Base-by-base conservation (phyloP, 2,797 vertebrate species). In the Epinephelus awoara region DNA sequence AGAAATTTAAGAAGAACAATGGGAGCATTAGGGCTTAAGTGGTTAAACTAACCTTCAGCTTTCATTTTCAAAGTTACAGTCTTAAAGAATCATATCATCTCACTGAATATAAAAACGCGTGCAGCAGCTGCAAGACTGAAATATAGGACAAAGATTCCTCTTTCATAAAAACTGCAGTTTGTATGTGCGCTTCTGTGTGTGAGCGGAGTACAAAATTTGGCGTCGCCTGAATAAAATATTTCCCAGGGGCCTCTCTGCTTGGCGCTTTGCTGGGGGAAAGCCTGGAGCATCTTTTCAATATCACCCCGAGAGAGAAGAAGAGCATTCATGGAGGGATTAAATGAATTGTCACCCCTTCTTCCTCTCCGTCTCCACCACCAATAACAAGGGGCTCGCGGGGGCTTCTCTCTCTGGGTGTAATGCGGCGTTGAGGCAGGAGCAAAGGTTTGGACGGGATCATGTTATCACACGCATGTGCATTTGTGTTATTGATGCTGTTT, bases 211-310 rank as follows among this genome's bases (percentile, higher is more conserved):
- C 68, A 90, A 87, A 92, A 92, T 89, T 92, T 93, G 86, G 88
- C 85, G 57, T 77, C 47, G 75, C 65, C 86, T 93, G 91, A 95
- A 94, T 94, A 94, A 93, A 93, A 93, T 91, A 95, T 92, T 88
- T 94, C 93, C 93, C 91, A 69, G 67, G 92, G 87, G 92, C 73
- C 63, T 86, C 79, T 77, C 69, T 75, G 81, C 88, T 92, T 89
- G 88, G 88, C 59, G 54, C 90, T 88, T 87, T 84, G 88, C 89
- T 90, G 86, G 80, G 83, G 86, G 89, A 88, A 91, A 88, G 90
- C 91, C 89, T 85, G 72, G 40, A 90, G 92, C 93, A 88, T 92
- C 84, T 90, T 89, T 92, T 92, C 89, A 87, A 84, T 85, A 89
- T 86, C 85, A 88, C 69, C 87, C 87, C 49, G 15, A 72, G 89